A percentile compares a stretch with the other conserved stretches of the same genome.
phyloP scores from a whole-genome alignment of 92 coral and sea anemone genomes.

The Porites rus region DNA sequence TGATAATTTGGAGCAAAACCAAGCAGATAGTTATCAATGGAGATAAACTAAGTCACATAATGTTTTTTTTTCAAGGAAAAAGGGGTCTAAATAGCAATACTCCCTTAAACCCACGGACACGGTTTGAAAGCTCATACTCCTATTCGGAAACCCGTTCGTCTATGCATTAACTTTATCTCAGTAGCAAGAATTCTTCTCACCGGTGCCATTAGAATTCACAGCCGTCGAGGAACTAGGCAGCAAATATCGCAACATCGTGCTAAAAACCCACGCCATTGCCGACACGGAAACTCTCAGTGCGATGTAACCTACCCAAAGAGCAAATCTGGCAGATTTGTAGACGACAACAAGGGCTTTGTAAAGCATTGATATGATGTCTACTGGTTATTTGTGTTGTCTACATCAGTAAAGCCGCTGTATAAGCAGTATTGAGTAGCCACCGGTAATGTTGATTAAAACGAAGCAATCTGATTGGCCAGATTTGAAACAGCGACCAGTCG shows the following conservation, averaged over 20 bases:
- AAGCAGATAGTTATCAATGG: too few relatives aligned
- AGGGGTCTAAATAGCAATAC: too few relatives aligned
- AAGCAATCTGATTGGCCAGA: constrained; percentile 33
- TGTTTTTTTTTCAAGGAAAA: too few relatives aligned
- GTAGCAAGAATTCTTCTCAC: neutral
- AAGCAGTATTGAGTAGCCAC: constrained; percentile 25
- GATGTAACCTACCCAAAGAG: constrained; percentile 19
- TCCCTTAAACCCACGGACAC: too few relatives aligned
- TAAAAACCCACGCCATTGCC: constrained; percentile 44
- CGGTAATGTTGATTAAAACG: neutral
- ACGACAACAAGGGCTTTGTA: constrained; percentile 34
- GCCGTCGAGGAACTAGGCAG: constrained; percentile 24
- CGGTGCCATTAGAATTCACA: constrained; percentile 30
- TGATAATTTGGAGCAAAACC: too few relatives aligned
- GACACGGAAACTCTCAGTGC: neutral
- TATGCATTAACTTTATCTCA: neutral
- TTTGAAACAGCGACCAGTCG: constrained; percentile 31
- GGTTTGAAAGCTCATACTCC: too few relatives aligned
- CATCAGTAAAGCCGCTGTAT: constrained; percentile 16
- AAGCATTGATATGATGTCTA: constrained; percentile 21
- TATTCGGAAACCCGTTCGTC: too few relatives aligned
- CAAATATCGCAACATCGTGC: constrained; percentile 30
- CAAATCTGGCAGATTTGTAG: constrained; percentile 5
- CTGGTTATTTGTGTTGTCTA: constrained; percentile 19
- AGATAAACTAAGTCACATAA: too few relatives aligned